Evolutionary conservation across 2,888 invertebrate species (phyloP).

Genomic region (Yponomeuta cagnagella): DNA sequence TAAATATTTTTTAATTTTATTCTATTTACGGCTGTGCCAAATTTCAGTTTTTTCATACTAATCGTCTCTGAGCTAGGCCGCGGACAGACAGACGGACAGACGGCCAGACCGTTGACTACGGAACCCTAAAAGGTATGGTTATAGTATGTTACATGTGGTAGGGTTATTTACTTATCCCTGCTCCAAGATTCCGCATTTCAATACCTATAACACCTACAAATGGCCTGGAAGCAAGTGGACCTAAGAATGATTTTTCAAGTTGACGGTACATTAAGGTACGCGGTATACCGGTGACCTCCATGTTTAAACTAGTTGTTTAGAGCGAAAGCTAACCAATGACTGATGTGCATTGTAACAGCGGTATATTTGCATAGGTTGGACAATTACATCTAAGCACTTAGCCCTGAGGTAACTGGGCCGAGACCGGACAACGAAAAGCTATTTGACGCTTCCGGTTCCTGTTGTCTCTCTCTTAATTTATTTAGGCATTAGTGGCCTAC

Average conservation of each 20-base stretch:
- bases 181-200: too few relatives aligned
- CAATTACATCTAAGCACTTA: conserved; percentile 72
- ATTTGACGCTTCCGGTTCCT: conserved; percentile 74
- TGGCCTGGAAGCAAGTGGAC: too few relatives aligned
- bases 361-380: conserved; percentile 64
- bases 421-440: conserved; percentile 67
- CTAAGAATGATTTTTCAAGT: background rate
- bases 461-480: conserved; percentile 33
- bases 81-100: too few relatives aligned
- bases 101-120: too few relatives aligned
- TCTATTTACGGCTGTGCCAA: too few relatives aligned
- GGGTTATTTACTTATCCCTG: too few relatives aligned
- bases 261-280: background rate
- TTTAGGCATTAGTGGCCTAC: conserved; percentile 26
- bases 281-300: background rate
- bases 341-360: conserved; percentile 24
- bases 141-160: too few relatives aligned
- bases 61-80: too few relatives aligned
- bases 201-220: too few relatives aligned
- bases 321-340: background rate
- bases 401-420: conserved; percentile 64
- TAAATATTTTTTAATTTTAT: too few relatives aligned
- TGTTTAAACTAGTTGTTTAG: background rate
- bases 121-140: too few relatives aligned
- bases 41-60: too few relatives aligned